Percentiles rank a stretch among this genome's conserved stretches.
These are phyloP conservation scores for Myioborus miniatus DNA, from an alignment of 2,797 vertebrate genomes.

Conservation along the genomic window DNA sequence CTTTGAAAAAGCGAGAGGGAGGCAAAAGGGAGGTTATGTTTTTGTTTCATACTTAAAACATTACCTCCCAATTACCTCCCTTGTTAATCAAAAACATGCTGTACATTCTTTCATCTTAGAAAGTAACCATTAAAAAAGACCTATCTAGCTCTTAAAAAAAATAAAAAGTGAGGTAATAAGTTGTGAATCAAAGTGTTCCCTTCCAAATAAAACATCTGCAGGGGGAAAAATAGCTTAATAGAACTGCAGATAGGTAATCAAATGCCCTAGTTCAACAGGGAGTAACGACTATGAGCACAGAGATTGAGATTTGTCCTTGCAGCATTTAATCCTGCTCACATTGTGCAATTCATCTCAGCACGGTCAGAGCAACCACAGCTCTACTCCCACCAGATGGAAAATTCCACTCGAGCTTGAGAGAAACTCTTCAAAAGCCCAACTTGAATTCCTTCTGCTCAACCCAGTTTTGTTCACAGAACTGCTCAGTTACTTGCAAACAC, in stretches of 20 bases:
- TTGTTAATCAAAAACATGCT: constrained; percentile 67
- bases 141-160: constrained; percentile 7
- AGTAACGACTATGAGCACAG: constrained; percentile 8
- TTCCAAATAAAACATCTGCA: constrained; percentile 54
- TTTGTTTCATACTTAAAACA: constrained; percentile 65
- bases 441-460: constrained; percentile 41
- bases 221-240: constrained; percentile 25
- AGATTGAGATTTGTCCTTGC: constrained; percentile 45
- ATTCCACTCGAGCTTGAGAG: constrained; percentile 64
- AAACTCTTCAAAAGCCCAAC: constrained; percentile 45
- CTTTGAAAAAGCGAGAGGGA: background rate
- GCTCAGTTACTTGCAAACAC: background rate
- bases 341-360: constrained; percentile 56
- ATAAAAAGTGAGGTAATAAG: background rate
- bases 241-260: constrained; percentile 47
- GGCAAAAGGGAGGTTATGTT: constrained; percentile 53
- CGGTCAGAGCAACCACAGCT: constrained; percentile 53
- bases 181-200: constrained; percentile 38
- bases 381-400: constrained; percentile 68
- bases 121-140: constrained; percentile 46
- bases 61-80: constrained; percentile 41
- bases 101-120: constrained; percentile 59
- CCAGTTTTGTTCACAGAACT: constrained; percentile 9
- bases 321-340: constrained; percentile 49
- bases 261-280: constrained; percentile 32